These are phyloP conservation scores for Sussaba pulchella DNA, from an alignment of 2,888 invertebrate genomes.

Conservation along the genomic window DNA sequence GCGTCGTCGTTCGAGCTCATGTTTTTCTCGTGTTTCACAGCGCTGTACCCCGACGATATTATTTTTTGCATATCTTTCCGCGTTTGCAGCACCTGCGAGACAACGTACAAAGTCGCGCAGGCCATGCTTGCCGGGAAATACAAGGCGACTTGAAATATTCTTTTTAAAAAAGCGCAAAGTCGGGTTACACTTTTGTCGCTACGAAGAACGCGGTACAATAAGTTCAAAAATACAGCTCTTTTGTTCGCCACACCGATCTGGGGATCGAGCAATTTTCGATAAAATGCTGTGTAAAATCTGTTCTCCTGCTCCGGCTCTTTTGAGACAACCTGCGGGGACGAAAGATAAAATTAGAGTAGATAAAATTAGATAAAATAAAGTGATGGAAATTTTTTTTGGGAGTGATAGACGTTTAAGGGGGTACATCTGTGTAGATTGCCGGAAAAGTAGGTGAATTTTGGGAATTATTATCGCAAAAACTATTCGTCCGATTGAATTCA, in stretches of 20 bases:
- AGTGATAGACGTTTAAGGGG: too few species aligned
- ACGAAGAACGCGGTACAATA: conserved; percentile 94
- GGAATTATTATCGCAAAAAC: too few species aligned
- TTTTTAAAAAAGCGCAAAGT: conserved; percentile 93
- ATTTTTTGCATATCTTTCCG: conserved; percentile 72
- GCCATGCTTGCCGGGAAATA: conserved; percentile 91
- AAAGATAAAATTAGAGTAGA: conserved; percentile 9
- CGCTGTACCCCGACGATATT: conserved; percentile 60
- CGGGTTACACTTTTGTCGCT: conserved; percentile 90
- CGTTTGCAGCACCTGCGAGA: conserved; percentile 87
- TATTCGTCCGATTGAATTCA: too few species aligned
- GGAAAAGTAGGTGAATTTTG: too few species aligned
- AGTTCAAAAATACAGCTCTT: conserved; percentile 93
- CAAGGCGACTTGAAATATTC: conserved; percentile 90
- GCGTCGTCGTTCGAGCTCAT: conserved; percentile 26
- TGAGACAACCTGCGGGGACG: conserved; percentile 73
- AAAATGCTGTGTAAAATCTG: conserved; percentile 95
- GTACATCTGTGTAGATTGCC: too few species aligned
- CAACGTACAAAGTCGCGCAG: conserved; percentile 92
- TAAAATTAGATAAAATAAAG: too few species aligned
- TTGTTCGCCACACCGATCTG: conserved; percentile 89
- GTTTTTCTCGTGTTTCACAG: conserved; percentile 65
- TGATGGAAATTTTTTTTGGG: too few species aligned
- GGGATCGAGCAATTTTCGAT: conserved; percentile 93
- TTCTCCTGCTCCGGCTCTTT: conserved; percentile 76